phyloP scores from a whole-genome alignment of 2,113 vertebrate genomes.

The Taxidea taxus region DNA sequence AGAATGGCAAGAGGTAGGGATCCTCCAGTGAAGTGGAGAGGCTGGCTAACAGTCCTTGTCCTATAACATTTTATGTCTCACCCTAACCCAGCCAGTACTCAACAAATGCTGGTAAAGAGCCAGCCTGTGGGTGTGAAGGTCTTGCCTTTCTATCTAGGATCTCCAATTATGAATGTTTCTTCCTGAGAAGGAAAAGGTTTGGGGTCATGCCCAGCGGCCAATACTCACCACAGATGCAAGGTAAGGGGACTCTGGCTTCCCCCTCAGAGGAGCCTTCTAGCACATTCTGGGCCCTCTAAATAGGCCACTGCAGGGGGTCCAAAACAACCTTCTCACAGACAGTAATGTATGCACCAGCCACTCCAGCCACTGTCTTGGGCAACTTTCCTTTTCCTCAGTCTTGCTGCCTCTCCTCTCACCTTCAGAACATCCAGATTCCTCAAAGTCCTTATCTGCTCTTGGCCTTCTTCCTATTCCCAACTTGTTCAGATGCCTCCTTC shows the following conservation, averaged over 20 bases:
- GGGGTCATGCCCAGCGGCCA: background rate
- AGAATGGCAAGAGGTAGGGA: background rate
- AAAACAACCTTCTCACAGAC: background rate
- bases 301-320: background rate
- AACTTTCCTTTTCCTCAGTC: background rate
- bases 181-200: background rate
- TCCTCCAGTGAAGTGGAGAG: background rate
- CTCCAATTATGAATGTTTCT: background rate
- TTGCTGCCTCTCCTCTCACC: background rate
- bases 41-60: background rate
- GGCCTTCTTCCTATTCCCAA: background rate
- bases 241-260: background rate
- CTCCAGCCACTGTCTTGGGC: background rate
- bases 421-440: background rate
- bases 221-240: background rate
- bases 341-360: fast-evolving
- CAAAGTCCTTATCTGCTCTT: background rate
- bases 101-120: background rate
- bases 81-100: background rate
- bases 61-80: background rate
- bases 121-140: background rate
- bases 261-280: background rate
- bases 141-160: background rate
- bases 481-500: background rate
- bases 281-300: background rate